Evolutionary conservation across 2,113 vertebrate species (phyloP), one percentile per base, ranked within the genome.

Genomic region (Zeus faber): DNA sequence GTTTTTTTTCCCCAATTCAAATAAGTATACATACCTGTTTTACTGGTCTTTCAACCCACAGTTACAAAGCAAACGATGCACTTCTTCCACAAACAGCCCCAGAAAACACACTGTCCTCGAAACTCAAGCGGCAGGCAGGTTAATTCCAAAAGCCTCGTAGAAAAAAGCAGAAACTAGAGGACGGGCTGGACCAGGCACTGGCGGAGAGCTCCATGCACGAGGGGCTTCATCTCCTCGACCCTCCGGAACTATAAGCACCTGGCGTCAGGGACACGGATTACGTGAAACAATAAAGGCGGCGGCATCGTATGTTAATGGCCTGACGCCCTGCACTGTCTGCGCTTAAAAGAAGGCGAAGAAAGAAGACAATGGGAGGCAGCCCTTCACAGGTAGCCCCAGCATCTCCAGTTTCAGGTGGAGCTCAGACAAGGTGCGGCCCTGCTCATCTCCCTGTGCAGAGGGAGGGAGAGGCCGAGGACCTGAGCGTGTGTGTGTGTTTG

Each of bases 381-480:
- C 86, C 87, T 80, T 87, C 65, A 85, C 74, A 81, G 73, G 70
- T 82, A 77, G 60, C 74, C 62, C 58, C n/a, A 45, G 80, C 87
- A 85, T 85, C 88, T 89, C 85, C 74, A 76, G 85, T 90, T 86
- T 87, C 90, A 89, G 80, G 54, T 65, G 66, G 63, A 16, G 65
- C 68, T 85, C 70, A 62, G 53, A 59, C 70, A 84, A 88, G 80
- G 79, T 80, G 76, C 68, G 53, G 83, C 78, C 67, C 72, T 63
- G 62, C 71, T 85, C 77, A 77, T 83, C 74, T 73, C 73, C 63
- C 58, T 54, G 77, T 62, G 72, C 70, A 72, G 62, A 72, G 53
- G 21, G 67, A 37, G 68, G 31, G 55, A 52, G 49, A 70, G 33
- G 67, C 69, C 44, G 59, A 68, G 66, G 54, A 65, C 64, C 63